These are phyloP conservation scores for Mamestra brassicae DNA, from an alignment of 2,888 invertebrate species.

Conservation along the genomic window DNA sequence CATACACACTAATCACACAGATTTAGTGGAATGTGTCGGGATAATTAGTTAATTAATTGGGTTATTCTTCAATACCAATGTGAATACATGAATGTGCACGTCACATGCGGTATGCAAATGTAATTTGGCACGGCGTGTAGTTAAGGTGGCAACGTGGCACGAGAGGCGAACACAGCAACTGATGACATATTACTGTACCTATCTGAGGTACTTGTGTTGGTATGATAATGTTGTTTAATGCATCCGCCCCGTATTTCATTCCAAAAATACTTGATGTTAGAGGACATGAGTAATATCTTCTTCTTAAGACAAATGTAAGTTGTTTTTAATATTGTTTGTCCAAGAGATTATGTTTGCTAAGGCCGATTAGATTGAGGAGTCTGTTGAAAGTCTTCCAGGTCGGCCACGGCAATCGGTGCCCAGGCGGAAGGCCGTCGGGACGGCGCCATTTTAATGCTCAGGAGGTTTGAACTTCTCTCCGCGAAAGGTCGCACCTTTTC, in stretches of 20 bases:
- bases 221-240: not conserved
- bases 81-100: slow-evolving; percentile 8
- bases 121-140: slow-evolving; percentile 41
- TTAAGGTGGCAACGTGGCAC: not conserved
- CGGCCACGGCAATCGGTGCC: too few relatives aligned
- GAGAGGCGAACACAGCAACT: not conserved
- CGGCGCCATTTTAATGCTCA: too few relatives aligned
- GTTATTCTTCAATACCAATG: slow-evolving; percentile 16
- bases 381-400: too few relatives aligned
- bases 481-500: too few relatives aligned
- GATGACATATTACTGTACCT: slow-evolving; percentile 19
- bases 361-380: too few relatives aligned
- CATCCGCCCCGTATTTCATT: not conserved
- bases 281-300: not conserved
- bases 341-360: too few relatives aligned
- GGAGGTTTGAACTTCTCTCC: too few relatives aligned
- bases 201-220: not conserved
- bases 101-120: slow-evolving; percentile 53
- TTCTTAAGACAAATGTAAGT: too few relatives aligned
- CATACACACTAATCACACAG: slow-evolving; percentile 1
- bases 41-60: slow-evolving; percentile 26
- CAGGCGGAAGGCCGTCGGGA: too few relatives aligned
- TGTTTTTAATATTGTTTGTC: too few relatives aligned
- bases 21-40: not conserved
- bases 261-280: not conserved